phyloP scores from a whole-genome alignment of 2,797 vertebrate species.

The Pseudochirops cupreus region DNA sequence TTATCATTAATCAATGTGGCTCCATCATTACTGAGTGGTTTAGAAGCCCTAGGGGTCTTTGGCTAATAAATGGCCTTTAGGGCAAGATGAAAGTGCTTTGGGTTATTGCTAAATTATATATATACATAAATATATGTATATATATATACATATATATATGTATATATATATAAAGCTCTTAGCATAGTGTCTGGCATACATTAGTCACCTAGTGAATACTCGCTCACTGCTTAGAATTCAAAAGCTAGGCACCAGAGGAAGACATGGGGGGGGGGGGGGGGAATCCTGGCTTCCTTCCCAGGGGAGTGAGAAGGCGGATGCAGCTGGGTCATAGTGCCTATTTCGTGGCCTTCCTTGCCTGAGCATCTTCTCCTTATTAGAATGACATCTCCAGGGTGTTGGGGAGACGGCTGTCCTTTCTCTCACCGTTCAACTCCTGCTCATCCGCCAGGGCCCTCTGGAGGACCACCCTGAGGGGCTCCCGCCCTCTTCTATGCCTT shows the following conservation, averaged over 20 bases:
- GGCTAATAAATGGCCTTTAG: too few species aligned
- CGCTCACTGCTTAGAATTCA: not conserved
- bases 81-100: too few species aligned
- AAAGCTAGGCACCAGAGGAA: not conserved
- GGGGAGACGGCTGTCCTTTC: not conserved
- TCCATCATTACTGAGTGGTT: too few species aligned
- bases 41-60: too few species aligned
- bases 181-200: not conserved
- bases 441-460: constrained; percentile 11
- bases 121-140: too few species aligned
- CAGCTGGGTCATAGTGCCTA: accelerated
- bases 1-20: too few species aligned
- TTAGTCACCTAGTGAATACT: not conserved
- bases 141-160: not conserved
- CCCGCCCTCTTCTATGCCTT: not conserved
- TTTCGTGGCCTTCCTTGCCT: not conserved
- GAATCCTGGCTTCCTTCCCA: not conserved
- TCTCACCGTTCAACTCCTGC: not conserved
- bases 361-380: not conserved
- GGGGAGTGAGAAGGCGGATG: accelerated
- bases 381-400: not conserved
- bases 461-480: constrained; percentile 28
- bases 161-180: not conserved
- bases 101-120: too few species aligned
- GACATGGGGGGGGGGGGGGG: too few species aligned